phyloP scores from a whole-genome alignment of 2,888 invertebrate species.

The Pilophorus perplexus region DNA sequence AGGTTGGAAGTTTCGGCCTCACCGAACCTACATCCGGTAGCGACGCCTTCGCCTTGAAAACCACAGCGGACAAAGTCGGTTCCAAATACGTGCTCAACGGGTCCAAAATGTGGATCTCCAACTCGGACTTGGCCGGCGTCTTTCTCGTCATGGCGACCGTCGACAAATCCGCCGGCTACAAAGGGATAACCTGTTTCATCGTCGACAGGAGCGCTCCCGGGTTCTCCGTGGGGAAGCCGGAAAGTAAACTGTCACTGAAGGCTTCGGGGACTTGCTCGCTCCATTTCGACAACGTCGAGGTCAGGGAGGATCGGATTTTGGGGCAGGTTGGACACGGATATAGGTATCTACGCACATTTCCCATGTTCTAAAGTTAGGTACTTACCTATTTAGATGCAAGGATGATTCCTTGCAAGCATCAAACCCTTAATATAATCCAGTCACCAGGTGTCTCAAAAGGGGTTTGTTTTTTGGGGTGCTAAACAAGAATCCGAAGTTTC shows the following conservation, averaged over 20 bases:
- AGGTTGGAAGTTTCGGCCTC: conserved; percentile 89
- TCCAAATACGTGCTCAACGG: conserved; percentile 67
- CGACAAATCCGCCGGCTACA: conserved; percentile 83
- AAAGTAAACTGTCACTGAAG: conserved; percentile 87
- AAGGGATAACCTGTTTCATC: conserved; percentile 92
- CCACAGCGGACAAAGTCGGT: conserved; percentile 77
- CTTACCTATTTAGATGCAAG: no score
- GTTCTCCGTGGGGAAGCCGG: conserved; percentile 83
- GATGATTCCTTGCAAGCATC: no score
- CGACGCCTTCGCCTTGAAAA: conserved; percentile 93
- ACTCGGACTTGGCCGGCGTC: conserved; percentile 87
- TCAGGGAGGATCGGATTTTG: conserved; percentile 76
- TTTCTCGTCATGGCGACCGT: conserved; percentile 95
- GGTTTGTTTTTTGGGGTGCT: no score
- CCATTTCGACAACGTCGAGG: conserved; percentile 85
- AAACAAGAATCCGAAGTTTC: no score
- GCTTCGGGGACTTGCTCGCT: conserved; percentile 94
- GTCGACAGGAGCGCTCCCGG: conserved; percentile 87
- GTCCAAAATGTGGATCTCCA: conserved; percentile 97
- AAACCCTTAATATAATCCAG: no score
- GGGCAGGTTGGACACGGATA: conserved; percentile 91
- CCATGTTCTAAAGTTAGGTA: no score
- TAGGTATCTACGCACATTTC: conserved; percentile 61
- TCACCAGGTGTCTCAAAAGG: no score
- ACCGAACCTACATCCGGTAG: conserved; percentile 86